Evolutionary conservation across 2,888 invertebrate species (phyloP).

Genomic region (Malthinus seriepunctatus): DNA sequence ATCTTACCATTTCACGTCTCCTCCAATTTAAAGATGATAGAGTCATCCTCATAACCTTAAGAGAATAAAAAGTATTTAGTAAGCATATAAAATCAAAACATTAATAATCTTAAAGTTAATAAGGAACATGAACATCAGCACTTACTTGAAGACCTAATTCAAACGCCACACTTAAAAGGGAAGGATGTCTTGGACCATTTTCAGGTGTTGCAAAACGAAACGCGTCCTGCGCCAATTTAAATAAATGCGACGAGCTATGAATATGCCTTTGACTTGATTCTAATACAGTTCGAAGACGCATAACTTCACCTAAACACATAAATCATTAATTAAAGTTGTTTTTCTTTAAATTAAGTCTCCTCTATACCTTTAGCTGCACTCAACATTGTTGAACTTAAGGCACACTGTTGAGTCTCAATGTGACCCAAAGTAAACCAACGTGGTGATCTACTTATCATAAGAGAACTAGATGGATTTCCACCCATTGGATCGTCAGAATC

Average conservation of each 20-base stretch:
- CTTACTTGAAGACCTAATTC: constrained; percentile 76
- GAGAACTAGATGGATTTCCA: constrained; percentile 55
- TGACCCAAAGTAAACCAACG: constrained; percentile 81
- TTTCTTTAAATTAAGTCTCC: neutral
- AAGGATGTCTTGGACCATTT: constrained; percentile 76
- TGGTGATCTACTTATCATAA: constrained; percentile 65
- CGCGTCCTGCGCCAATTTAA: constrained; percentile 83
- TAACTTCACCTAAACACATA: constrained; percentile 59
- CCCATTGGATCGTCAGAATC: constrained; percentile 65
- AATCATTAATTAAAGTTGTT: neutral
- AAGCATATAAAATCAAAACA: neutral
- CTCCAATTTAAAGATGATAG: constrained; percentile 80
- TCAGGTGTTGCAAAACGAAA: constrained; percentile 81
- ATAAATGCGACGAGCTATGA: constrained; percentile 81
- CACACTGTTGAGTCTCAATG: constrained; percentile 80
- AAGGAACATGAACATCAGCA: neutral
- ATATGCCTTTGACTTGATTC: constrained; percentile 82
- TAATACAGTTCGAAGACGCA: constrained; percentile 71
- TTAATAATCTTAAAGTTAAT: neutral
- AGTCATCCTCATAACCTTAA: constrained; percentile 79
- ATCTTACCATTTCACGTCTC: constrained; percentile 84
- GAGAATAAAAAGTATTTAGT: constrained; percentile 32
- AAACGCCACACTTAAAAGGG: constrained; percentile 78
- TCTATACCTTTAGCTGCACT: constrained; percentile 67
- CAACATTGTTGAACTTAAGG: constrained; percentile 75